Conservation (phyloP, 2,797 vertebrate species). For the Crenichthys baileyi region DNA sequence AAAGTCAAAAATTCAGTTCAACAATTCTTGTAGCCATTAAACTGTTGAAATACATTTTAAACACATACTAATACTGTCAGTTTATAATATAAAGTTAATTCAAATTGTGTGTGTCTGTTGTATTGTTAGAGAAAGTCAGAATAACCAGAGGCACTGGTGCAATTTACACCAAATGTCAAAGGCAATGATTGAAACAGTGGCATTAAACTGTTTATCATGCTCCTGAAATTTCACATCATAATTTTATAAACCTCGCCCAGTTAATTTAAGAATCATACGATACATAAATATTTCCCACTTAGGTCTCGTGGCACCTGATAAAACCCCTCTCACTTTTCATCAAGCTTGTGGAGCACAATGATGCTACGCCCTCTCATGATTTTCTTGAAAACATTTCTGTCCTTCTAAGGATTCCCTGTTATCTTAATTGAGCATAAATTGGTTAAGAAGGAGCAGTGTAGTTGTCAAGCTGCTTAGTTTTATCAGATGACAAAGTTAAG, state of each 20-base stretch:
- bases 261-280: not conserved
- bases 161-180: not conserved
- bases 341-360: slow-evolving; percentile 28
- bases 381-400: slow-evolving; percentile 79
- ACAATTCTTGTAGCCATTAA: not conserved
- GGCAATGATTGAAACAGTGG: not conserved
- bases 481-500: slow-evolving; percentile 92
- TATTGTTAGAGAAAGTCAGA: not conserved
- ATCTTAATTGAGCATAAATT: slow-evolving; percentile 88
- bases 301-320: not conserved
- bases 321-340: slow-evolving; percentile 19
- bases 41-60: not conserved
- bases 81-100: not conserved
- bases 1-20: not conserved
- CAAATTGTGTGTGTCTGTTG: not conserved
- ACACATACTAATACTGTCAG: not conserved
- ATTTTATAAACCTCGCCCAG: not conserved
- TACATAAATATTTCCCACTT: not conserved
- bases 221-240: not conserved
- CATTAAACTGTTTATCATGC: not conserved
- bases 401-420: slow-evolving; percentile 85
- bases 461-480: slow-evolving; percentile 89
- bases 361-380: slow-evolving; percentile 69
- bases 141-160: not conserved
- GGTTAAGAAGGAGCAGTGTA: slow-evolving; percentile 86